Evolutionary conservation across 1,140 invertebrate species (phyloP).

Genomic region (Panagrolaimus sp.): DNA sequence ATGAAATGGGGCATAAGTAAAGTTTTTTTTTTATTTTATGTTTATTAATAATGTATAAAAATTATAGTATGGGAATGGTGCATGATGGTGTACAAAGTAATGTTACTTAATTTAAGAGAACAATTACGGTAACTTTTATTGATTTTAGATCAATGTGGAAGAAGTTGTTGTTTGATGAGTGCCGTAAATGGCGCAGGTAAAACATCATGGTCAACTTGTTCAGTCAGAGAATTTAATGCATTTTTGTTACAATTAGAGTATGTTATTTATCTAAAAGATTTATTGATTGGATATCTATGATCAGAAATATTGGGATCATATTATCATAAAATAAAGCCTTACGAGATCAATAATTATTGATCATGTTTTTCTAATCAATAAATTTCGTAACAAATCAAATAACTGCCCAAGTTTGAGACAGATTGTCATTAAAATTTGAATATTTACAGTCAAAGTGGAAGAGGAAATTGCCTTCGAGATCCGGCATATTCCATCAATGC

Average conservation of each 20-base stretch:
- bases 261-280: slow-evolving; percentile 22
- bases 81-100: slow-evolving; percentile 56
- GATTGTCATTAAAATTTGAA: neutral
- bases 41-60: neutral
- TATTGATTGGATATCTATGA: too few relatives aligned
- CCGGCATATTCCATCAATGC: slow-evolving; percentile 36
- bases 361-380: too few relatives aligned
- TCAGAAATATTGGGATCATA: neutral
- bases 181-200: slow-evolving; percentile 59
- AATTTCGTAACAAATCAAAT: too few relatives aligned
- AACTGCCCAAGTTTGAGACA: too few relatives aligned
- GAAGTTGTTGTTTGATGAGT: slow-evolving; percentile 58
- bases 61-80: slow-evolving; percentile 58
- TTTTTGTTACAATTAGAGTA: slow-evolving; percentile 58
- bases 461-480: slow-evolving; percentile 57
- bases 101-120: too few relatives aligned
- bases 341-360: neutral
- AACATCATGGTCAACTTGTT: slow-evolving; percentile 59
- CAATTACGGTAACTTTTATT: too few relatives aligned
- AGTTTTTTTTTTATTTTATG: slow-evolving; percentile 16
- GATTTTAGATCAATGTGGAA: slow-evolving; percentile 46
- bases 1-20: slow-evolving; percentile 60
- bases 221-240: slow-evolving; percentile 58
- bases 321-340: neutral
- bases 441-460: slow-evolving; percentile 55